Conservation (phyloP, 2,113 vertebrate genomes). For the Micronycteris hirsuta region DNA sequence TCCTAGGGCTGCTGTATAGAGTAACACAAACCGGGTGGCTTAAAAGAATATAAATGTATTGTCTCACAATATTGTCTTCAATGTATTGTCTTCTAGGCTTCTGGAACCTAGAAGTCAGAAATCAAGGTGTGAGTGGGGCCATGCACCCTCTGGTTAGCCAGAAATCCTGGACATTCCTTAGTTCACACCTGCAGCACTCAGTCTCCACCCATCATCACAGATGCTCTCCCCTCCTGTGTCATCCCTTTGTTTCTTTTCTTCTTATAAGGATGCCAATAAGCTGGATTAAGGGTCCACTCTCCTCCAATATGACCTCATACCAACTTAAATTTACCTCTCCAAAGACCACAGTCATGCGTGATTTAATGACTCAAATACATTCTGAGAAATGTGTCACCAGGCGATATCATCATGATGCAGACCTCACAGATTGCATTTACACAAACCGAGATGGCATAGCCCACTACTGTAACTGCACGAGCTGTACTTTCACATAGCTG, state of each 20-base stretch:
- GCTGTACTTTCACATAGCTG: not conserved
- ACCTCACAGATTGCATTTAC: not conserved
- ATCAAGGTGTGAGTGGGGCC: not conserved
- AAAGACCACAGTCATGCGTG: not conserved
- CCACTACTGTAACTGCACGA: too few species aligned
- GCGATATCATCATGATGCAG: too few species aligned
- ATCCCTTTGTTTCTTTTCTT: not conserved
- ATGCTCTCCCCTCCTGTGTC: not conserved
- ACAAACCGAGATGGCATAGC: not conserved
- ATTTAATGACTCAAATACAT: too few species aligned
- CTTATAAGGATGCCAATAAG: not conserved
- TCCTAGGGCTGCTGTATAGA: not conserved
- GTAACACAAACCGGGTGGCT: not conserved
- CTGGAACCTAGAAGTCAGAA: not conserved
- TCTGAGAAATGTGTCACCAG: not conserved
- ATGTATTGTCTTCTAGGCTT: not conserved
- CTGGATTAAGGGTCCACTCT: not conserved
- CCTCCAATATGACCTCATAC: not conserved
- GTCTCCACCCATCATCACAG: not conserved
- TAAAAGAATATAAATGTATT: not conserved
- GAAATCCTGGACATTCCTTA: not conserved
- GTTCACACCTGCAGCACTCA: not conserved
- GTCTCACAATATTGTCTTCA: not conserved
- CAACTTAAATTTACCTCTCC: not conserved
- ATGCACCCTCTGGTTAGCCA: not conserved